Evolutionary conservation across 2,797 vertebrate species (phyloP).

Genomic region (Micropoecilia bifurca): DNA sequence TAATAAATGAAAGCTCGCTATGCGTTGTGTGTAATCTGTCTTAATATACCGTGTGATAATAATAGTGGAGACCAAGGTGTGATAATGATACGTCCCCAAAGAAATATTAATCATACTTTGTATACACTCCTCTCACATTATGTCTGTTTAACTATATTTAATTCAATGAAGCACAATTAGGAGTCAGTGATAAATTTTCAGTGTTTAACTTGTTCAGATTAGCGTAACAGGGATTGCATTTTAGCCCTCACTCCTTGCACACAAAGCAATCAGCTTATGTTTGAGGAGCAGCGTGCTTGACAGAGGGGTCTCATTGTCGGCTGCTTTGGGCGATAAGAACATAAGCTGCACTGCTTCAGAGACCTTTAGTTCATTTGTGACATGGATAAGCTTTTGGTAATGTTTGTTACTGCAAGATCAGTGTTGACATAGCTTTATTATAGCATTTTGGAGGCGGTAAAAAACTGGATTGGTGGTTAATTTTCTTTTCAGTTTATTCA

Average conservation of each 20-base stretch:
- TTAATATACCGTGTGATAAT: slow-evolving; percentile 62
- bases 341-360: slow-evolving; percentile 42
- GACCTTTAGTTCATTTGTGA: slow-evolving; percentile 56
- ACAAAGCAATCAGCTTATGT: slow-evolving; percentile 75
- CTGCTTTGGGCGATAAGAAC: slow-evolving; percentile 58
- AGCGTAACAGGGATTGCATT: slow-evolving; percentile 56
- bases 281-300: slow-evolving; percentile 68
- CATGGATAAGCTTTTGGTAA: slow-evolving; percentile 53
- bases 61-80: slow-evolving; percentile 62
- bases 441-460: background rate
- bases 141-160: slow-evolving; percentile 64
- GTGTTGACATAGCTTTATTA: slow-evolving; percentile 56
- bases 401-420: slow-evolving; percentile 54
- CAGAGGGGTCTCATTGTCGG: slow-evolving; percentile 60
- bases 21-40: slow-evolving; percentile 65
- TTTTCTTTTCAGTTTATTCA: slow-evolving; percentile 33
- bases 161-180: slow-evolving; percentile 74
- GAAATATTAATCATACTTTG: slow-evolving; percentile 72
- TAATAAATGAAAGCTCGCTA: slow-evolving; percentile 54
- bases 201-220: slow-evolving; percentile 67
- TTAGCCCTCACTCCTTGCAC: slow-evolving; percentile 57
- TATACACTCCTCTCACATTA: slow-evolving; percentile 60
- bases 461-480: slow-evolving; percentile 40
- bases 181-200: slow-evolving; percentile 57
- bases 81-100: slow-evolving; percentile 63